Conservation (phyloP, 2,113 vertebrate genomes). For the Vicugna pacos region DNA sequence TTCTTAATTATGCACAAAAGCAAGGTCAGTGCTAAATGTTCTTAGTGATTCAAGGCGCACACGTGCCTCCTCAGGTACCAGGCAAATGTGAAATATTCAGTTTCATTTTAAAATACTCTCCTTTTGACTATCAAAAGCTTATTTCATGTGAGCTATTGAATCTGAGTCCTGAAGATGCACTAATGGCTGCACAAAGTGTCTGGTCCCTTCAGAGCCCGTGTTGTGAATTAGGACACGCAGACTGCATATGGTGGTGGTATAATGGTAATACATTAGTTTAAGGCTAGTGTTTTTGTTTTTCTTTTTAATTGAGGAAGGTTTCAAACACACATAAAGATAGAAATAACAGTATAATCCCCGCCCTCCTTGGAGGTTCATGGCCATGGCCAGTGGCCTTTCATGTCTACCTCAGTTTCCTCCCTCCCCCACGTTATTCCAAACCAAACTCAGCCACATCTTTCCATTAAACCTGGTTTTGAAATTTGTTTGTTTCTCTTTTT, state of each 20-base stretch:
- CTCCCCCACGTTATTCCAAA: background rate
- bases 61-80: no score
- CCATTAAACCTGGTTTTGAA: slow-evolving; percentile 33
- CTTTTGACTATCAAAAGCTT: background rate
- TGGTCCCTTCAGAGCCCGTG: background rate
- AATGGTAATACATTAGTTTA: background rate
- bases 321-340: background rate
- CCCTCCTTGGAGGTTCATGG: background rate
- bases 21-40: background rate
- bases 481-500: background rate
- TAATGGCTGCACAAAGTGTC: background rate
- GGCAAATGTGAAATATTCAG: background rate
- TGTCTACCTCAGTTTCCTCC: background rate
- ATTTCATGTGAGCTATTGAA: background rate
- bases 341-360: background rate
- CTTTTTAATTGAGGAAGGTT: background rate
- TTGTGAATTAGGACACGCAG: accelerated
- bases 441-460: background rate
- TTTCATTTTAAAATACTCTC: background rate
- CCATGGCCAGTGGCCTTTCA: background rate
- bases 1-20: background rate
- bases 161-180: background rate
- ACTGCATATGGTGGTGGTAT: accelerated
- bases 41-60: background rate
- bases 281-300: background rate